Evolutionary conservation across 1,140 invertebrate genomes (phyloP).

Genomic region (Penaeus chinensis): DNA sequence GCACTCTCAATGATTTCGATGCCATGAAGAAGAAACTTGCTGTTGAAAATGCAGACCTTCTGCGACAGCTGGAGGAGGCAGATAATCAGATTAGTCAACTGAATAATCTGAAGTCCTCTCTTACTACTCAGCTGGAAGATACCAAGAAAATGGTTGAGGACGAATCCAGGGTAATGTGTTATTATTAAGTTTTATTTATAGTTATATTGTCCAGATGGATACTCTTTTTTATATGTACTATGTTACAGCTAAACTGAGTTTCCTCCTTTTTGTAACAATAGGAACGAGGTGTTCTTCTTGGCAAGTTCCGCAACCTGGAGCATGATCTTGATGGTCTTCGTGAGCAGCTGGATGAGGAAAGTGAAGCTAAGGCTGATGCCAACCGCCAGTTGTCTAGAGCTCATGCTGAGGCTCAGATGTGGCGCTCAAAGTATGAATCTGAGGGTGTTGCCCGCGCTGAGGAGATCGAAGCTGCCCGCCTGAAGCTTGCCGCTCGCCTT

Average conservation of each 20-base stretch:
- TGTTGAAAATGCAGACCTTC: slow-evolving; percentile 66
- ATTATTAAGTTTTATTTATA: not conserved
- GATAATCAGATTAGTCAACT: slow-evolving; percentile 72
- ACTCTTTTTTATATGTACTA: not conserved
- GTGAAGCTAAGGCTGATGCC: slow-evolving; percentile 71
- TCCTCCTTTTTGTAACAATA: slow-evolving; percentile 28
- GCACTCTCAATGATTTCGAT: slow-evolving; percentile 84
- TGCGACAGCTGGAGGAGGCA: slow-evolving; percentile 68
- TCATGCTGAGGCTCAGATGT: slow-evolving; percentile 41
- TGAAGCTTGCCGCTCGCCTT: slow-evolving; percentile 46
- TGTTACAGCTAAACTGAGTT: not conserved
- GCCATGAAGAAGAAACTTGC: slow-evolving; percentile 52
- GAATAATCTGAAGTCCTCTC: slow-evolving; percentile 68
- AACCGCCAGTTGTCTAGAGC: slow-evolving; percentile 65
- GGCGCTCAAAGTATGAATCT: slow-evolving; percentile 40
- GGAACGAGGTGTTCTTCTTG: slow-evolving; percentile 64
- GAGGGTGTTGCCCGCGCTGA: slow-evolving; percentile 44
- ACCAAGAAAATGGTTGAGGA: slow-evolving; percentile 81
- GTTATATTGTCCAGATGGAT: not conserved
- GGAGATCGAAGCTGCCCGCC: slow-evolving; percentile 33
- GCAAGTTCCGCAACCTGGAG: slow-evolving; percentile 63
- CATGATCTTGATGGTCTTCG: slow-evolving; percentile 48
- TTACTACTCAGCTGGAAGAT: slow-evolving; percentile 73
- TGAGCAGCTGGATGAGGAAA: slow-evolving; percentile 68
- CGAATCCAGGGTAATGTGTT: slow-evolving; percentile 66